Conservation (phyloP, 2,113 vertebrate genomes). For the Lucifuga dentata region DNA sequence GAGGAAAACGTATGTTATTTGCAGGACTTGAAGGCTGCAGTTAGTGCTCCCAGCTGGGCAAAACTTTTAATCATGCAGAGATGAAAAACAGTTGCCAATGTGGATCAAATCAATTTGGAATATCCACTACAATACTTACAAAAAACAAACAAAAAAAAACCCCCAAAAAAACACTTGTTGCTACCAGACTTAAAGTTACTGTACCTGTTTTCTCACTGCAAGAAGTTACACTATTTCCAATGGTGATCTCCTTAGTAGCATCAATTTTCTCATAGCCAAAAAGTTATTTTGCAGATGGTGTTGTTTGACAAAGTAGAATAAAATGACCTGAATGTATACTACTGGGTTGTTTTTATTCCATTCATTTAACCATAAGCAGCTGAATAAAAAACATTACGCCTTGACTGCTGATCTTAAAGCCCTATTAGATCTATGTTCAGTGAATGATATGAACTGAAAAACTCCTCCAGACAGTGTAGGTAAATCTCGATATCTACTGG, state of each 20-base stretch:
- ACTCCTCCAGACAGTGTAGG: too few species aligned
- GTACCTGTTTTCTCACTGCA: slow-evolving; percentile 6
- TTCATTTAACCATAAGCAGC: slow-evolving; percentile 1
- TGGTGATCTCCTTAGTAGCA: slow-evolving; percentile 13
- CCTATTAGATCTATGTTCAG: too few species aligned
- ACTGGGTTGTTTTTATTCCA: not conserved
- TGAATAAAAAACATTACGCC: too few species aligned
- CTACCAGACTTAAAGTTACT: not conserved
- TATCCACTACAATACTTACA: slow-evolving; percentile 27
- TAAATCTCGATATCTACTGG: too few species aligned
- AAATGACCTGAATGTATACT: not conserved
- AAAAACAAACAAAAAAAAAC: too few species aligned
- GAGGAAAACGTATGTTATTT: not conserved
- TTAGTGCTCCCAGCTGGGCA: slow-evolving; percentile 20
- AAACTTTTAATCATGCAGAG: slow-evolving; percentile 17
- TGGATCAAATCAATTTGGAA: slow-evolving; percentile 5
- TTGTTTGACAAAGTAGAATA: not conserved
- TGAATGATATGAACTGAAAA: too few species aligned
- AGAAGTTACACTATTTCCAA: not conserved
- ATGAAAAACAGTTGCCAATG: not conserved
- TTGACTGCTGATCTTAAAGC: too few species aligned
- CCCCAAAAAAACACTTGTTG: too few species aligned
- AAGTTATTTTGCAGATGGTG: not conserved
- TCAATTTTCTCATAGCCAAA: slow-evolving; percentile 15
- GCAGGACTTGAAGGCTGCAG: not conserved